These are phyloP conservation scores for Mus musculus DNA, from an alignment of 2,113 vertebrate species.

Conservation along the genomic window DNA sequence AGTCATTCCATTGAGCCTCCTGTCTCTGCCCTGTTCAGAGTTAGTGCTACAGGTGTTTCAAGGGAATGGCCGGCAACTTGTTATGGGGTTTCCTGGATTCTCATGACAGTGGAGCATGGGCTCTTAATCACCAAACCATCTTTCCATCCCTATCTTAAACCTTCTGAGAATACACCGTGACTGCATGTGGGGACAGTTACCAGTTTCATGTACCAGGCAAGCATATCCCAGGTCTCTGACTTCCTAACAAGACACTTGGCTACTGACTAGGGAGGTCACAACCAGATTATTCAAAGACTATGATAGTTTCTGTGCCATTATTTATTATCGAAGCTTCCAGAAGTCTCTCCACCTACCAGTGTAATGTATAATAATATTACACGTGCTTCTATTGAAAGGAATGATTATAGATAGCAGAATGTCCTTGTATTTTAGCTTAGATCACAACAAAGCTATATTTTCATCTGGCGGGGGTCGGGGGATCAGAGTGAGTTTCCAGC, in stretches of 20 bases:
- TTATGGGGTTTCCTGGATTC: background rate
- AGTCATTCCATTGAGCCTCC: background rate
- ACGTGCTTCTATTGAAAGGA: background rate
- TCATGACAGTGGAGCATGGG: background rate
- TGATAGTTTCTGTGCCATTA: background rate
- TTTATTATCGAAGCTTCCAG: background rate
- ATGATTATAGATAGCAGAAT: background rate
- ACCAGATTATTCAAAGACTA: background rate
- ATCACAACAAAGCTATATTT: background rate
- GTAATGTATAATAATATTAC: background rate
- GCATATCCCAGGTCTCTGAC: background rate
- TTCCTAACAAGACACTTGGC: background rate
- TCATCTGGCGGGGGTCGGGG: no score
- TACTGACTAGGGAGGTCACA: background rate
- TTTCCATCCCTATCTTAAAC: background rate
- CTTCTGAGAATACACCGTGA: background rate
- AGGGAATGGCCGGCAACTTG: no score
- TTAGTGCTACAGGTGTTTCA: background rate
- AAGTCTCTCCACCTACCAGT: background rate
- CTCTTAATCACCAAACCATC: no score
- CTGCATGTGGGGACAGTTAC: background rate
- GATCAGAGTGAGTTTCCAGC: no score
- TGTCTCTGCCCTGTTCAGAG: background rate
- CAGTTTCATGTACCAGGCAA: background rate
- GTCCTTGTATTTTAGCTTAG: background rate